A percentile compares a stretch with the other conserved stretches of the same genome.
Evolutionary conservation across 1,140 invertebrate species (phyloP).

Genomic region (Panagrolaimus sp.): DNA sequence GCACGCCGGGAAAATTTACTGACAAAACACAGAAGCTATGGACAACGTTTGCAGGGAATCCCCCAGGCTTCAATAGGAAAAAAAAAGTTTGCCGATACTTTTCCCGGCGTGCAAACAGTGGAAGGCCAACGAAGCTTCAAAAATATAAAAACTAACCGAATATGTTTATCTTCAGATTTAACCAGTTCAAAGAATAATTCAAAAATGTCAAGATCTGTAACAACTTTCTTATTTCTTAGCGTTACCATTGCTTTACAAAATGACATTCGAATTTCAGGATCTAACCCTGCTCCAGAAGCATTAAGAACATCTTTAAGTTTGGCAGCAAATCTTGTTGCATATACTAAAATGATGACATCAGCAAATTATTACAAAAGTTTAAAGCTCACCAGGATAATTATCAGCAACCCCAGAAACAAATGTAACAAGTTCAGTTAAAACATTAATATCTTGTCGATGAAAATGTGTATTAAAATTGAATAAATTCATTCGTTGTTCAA

Average conservation of each 20-base stretch:
- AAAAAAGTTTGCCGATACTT: too few relatives aligned
- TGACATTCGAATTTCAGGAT: constrained; percentile 46
- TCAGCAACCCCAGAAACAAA: constrained; percentile 39
- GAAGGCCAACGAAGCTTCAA: background rate
- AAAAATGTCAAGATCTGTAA: constrained; percentile 38
- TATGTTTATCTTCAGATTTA: constrained; percentile 49
- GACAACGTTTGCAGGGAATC: too few relatives aligned
- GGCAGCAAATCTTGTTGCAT: constrained; percentile 20
- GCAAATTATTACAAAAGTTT: background rate
- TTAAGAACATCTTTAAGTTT: constrained; percentile 29
- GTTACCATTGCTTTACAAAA: constrained; percentile 48
- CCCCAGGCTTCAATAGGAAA: too few relatives aligned
- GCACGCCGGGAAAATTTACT: too few relatives aligned
- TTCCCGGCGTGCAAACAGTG: too few relatives aligned
- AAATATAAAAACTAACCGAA: constrained; percentile 31
- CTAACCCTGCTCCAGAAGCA: constrained; percentile 32
- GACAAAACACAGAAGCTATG: too few relatives aligned
- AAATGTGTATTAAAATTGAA: constrained; percentile 51
- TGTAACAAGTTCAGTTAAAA: constrained; percentile 39
- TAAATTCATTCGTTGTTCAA: constrained; percentile 47
- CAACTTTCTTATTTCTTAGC: constrained; percentile 37
- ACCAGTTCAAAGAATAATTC: constrained; percentile 54
- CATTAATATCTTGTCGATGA: constrained; percentile 43
- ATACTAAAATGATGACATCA: background rate
- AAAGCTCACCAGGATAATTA: constrained; percentile 40